phyloP scores from a whole-genome alignment of 2,797 vertebrate species.

The Orestias chungarensis region DNA sequence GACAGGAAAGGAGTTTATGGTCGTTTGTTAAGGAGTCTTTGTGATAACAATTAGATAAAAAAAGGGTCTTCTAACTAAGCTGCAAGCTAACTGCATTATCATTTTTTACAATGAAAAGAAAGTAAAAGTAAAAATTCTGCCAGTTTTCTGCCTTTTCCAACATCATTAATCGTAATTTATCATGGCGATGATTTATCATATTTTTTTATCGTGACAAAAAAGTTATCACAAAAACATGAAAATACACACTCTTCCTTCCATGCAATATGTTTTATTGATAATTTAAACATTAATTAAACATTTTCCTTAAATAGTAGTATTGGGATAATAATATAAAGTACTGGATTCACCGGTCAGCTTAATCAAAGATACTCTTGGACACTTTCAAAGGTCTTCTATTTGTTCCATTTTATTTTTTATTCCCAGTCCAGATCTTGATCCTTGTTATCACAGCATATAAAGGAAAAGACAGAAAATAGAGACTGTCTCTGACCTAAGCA shows the following conservation, averaged over 20 bases:
- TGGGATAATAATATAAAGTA: neutral
- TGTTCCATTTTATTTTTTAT: neutral
- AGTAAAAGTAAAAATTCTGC: too few species aligned
- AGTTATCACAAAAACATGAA: too few species aligned
- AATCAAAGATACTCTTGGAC: neutral
- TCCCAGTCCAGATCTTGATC: neutral
- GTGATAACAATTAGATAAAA: too few species aligned
- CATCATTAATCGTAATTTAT: too few species aligned
- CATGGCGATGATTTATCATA: too few species aligned
- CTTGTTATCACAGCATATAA: neutral
- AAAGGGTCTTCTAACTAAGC: too few species aligned
- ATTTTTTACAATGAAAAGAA: too few species aligned
- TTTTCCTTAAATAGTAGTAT: neutral
- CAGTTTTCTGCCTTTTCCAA: too few species aligned
- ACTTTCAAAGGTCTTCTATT: neutral
- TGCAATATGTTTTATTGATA: neutral
- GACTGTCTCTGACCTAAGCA: neutral
- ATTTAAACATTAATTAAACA: neutral
- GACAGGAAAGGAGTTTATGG: neutral
- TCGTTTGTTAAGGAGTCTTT: neutral
- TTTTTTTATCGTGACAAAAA: too few species aligned
- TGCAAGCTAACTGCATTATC: too few species aligned
- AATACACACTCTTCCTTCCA: too few species aligned
- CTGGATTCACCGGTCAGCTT: neutral
- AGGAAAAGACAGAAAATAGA: neutral